phyloP scores from a whole-genome alignment of 1,140 invertebrate species.

The Nylanderia fulva region DNA sequence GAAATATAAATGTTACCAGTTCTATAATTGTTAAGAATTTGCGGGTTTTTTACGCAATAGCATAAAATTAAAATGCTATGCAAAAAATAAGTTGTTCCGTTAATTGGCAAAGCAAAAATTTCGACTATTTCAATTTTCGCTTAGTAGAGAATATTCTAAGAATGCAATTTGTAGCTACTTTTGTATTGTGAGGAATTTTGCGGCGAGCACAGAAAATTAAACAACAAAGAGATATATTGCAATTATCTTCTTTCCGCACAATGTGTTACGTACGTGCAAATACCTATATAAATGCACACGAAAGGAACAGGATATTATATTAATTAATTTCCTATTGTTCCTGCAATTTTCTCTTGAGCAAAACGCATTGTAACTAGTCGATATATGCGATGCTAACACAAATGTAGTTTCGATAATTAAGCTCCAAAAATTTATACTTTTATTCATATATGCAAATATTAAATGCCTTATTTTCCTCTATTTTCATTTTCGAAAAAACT shows the following conservation, averaged over 20 bases:
- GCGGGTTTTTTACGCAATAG: background rate
- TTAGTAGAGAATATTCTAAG: constrained; percentile 26
- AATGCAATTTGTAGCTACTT: constrained; percentile 22
- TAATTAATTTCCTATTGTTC: constrained; percentile 14
- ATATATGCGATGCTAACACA: background rate
- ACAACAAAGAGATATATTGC: constrained; percentile 3
- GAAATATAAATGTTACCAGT: background rate
- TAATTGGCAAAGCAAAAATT: constrained; percentile 8
- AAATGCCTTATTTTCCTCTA: background rate
- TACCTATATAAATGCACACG: background rate
- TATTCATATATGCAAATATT: background rate
- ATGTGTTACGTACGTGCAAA: background rate
- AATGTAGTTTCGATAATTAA: constrained; percentile 29
- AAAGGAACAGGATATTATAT: constrained; percentile 9
- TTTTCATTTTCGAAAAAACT: background rate
- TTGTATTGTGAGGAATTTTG: constrained; percentile 12
- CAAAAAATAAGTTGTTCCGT: background rate
- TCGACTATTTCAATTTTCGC: constrained; percentile 29
- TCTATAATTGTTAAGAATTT: background rate
- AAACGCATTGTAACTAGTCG: background rate
- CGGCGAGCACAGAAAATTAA: constrained; percentile 7
- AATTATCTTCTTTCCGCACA: constrained; percentile 28
- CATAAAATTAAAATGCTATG: background rate
- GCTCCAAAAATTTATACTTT: constrained; percentile 5
- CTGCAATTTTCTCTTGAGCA: background rate